Base-by-base conservation (phyloP, 2,888 invertebrate species). In the Syritta pipiens region DNA sequence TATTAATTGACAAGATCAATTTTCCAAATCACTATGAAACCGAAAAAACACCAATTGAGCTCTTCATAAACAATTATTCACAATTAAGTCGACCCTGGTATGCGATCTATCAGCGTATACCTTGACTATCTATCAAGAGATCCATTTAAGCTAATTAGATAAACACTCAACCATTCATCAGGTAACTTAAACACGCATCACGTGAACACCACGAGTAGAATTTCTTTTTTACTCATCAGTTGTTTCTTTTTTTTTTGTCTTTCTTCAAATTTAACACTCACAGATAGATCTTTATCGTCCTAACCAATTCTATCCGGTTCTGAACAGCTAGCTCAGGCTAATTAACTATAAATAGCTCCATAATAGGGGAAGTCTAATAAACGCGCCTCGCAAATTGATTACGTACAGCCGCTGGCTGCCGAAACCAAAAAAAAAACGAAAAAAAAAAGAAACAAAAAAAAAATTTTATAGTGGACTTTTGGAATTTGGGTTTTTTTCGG, bases 321-420 rank as follows among this genome's bases (percentile, higher is more conserved):
- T 40, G 28, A 24, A 10, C 7, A 28, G 14, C 10, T 6, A 12
- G 9, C 3, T 12, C 37, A 6, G 17, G 24, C 30, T 40, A 57
- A 51, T 24, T 49, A 10, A 7, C 30, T 68, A 68, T 49, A 49
- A 59, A 59, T 42, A 68, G 17, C 48, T n/a, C 30, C 10, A 32
- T 32, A 59, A 68, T 68, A 42, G 12, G 17, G 28, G 24, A 10
- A 26, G n/a, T n/a, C n/a, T 65, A 63, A 63, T 49, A 49, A 62
- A n/a, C 10, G 20, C n/a, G n/a, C n/a, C 30, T 35, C 32, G 40
- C 28, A 10, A 20, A 37, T 57, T 57, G 55, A 57, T 67, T 46
- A 46, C 44, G 28, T 35, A 24, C 9, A 20, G n/a, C n/a, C n/a
- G n/a, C n/a, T n/a, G n/a, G n/a, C n/a, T n/a, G n/a, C n/a, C n/a